phyloP scores from a whole-genome alignment of 92 coral and sea anemone genomes.

The Porites cylindrica region DNA sequence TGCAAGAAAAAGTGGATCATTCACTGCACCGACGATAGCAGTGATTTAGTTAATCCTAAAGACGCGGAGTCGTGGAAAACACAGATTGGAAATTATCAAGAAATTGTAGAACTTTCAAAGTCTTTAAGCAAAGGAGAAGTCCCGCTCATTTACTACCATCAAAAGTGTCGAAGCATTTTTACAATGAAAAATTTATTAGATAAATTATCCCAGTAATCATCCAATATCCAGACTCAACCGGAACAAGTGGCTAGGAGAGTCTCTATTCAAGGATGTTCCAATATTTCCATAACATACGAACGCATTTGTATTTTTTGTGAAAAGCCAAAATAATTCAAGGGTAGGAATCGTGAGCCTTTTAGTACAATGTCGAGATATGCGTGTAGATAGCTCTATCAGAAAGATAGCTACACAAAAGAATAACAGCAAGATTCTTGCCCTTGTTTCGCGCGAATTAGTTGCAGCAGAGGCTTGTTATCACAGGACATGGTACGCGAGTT shows the following conservation, averaged over 20 bases:
- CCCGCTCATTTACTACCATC: slow-evolving; percentile 51
- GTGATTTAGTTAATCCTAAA: slow-evolving; percentile 49
- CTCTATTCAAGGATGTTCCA: slow-evolving; percentile 57
- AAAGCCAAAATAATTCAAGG: slow-evolving; percentile 60
- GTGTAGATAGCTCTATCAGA: slow-evolving; percentile 47
- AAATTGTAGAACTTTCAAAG: slow-evolving; percentile 42
- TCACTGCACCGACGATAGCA: slow-evolving; percentile 62
- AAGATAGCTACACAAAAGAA: slow-evolving; percentile 40
- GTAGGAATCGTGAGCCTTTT: slow-evolving; percentile 56
- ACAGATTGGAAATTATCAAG: slow-evolving; percentile 47
- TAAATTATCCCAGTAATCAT: slow-evolving; percentile 34
- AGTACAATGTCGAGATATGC: slow-evolving; percentile 58
- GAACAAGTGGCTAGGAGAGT: slow-evolving; percentile 27
- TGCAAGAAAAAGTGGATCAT: slow-evolving; percentile 42
- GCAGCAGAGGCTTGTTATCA: slow-evolving; percentile 71
- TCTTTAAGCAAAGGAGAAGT: slow-evolving; percentile 47
- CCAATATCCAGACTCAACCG: slow-evolving; percentile 16
- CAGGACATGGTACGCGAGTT: slow-evolving; percentile 55
- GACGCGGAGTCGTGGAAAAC: slow-evolving; percentile 70
- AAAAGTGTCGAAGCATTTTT: slow-evolving; percentile 66
- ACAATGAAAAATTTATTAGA: slow-evolving; percentile 71
- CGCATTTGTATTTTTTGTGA: slow-evolving; percentile 64
- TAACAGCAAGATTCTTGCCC: slow-evolving; percentile 53
- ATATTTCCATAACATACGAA: slow-evolving; percentile 46
- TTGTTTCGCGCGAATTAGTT: slow-evolving; percentile 64